Base-by-base conservation (phyloP, 1,140 invertebrate species). In the Bradynema listronoti region DNA sequence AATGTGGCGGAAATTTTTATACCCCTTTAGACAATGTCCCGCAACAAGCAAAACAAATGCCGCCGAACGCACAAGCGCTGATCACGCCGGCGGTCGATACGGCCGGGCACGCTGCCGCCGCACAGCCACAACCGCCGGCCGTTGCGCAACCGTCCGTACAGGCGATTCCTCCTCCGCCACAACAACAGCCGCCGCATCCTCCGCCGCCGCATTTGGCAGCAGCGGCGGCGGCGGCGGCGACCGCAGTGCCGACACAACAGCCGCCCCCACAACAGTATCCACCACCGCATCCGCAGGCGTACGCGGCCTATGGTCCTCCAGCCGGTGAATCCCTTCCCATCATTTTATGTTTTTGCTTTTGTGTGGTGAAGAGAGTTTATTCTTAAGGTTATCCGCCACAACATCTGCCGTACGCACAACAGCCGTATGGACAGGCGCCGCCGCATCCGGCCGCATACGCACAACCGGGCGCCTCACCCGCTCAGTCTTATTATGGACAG, bases 401-500 rank as follows among this genome's bases (percentile, higher is more conserved):
- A 16, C 19, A 22, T 4, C n/a, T n/a, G n/a, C n/a, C n/a, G n/a
- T n/a, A n/a, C n/a, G n/a, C n/a, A n/a, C n/a, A n/a, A n/a, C 60
- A 66, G 24, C 24, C 25, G 4, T 58, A 58, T 30, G 56, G 49
- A 5, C 45, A 33, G 30, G 30, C 58, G 33, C 25, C 61, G 24
- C 16, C 14, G 33, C 41, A 45, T 52, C 14, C 63, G 14, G 0
- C 53, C 5, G 22, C 46, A 25, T 34, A 49, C 19, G 65, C 66
- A n/a, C 60, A 57, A 33, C 63, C 29, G 19, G 29, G 1, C 47
- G 45, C 46, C 11, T 22, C 46, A 49, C 46, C 51, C 4, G 32
- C 52, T 14, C 52, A 55, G 52, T 45, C 41, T 33, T 56, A 57
- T 58, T 52, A 58, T 33, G 55, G 51, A 4, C 51, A 53, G 32